These are phyloP conservation scores for Melieria crassipennis DNA, from an alignment of 2,888 invertebrate species.

Conservation along the genomic window DNA sequence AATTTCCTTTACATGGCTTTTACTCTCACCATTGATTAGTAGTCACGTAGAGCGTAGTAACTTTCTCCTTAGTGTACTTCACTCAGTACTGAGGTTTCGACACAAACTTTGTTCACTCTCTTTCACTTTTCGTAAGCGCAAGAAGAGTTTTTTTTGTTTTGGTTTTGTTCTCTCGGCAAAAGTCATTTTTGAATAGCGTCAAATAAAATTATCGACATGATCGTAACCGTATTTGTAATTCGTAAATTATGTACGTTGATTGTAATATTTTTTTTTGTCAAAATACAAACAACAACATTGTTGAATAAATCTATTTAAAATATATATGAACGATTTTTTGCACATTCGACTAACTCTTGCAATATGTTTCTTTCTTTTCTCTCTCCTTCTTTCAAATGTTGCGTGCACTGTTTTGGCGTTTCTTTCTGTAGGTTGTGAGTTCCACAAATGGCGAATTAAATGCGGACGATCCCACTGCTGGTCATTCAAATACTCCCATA, in stretches of 20 bases:
- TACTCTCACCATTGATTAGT: too few species aligned
- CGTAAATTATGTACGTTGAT: neutral
- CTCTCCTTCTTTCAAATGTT: slow-evolving; percentile 24
- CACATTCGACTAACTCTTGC: neutral
- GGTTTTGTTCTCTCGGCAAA: slow-evolving; percentile 7
- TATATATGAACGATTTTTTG: too few species aligned
- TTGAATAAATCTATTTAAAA: too few species aligned
- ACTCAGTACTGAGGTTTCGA: neutral
- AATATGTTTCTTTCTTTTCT: slow-evolving; percentile 36
- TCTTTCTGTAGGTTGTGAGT: slow-evolving; percentile 84
- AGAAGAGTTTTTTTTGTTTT: slow-evolving; percentile 8
- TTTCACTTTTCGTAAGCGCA: slow-evolving; percentile 9
- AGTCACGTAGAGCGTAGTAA: neutral
- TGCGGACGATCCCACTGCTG: slow-evolving; percentile 94
- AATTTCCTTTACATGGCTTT: too few species aligned
- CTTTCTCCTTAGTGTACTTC: neutral
- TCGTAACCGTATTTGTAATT: too few species aligned
- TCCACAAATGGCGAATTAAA: slow-evolving; percentile 96
- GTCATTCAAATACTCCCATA: slow-evolving; percentile 97
- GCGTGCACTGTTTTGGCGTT: neutral
- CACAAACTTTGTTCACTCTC: slow-evolving; percentile 2
- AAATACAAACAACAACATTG: neutral
- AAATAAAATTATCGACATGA: too few species aligned
- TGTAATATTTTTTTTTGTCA: neutral
- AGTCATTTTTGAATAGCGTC: neutral